Base-by-base conservation (phyloP, 2,113 vertebrate species). In the Epinephelus fuscoguttatus region DNA sequence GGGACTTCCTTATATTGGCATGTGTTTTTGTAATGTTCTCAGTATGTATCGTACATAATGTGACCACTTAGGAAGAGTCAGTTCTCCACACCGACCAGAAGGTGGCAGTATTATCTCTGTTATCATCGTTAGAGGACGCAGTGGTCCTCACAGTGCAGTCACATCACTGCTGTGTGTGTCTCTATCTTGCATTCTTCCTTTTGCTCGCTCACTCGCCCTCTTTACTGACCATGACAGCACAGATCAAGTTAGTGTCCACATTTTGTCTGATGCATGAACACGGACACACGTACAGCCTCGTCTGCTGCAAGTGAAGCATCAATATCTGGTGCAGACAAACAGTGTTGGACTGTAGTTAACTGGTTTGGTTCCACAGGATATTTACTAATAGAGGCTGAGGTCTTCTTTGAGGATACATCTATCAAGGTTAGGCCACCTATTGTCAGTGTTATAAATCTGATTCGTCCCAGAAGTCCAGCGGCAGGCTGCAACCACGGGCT, bases 61-160 rank as follows among this genome's bases (percentile, higher is more conserved):
- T 23, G 9, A 55, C n/a, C 33, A 37, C 37, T 49, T 10, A 23
- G 23, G 1, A 75, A 10, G 47, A 50, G 66, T 68, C 66, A 85
- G 67, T 89, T 76, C 82, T 12, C 1, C 9, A 52, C 3, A 55
- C 1, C 19, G 0, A 52, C 93, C 95, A 93, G 74, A 61, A 93
- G 95, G 88, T 94, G 95, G 93, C 94, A 90, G 92, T 92, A 89
- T 55, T 74, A 68, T 70, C 67, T 7, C 84, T 92, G 57, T 50
- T 88, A 68, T 85, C 15, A 77, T 64, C 14, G 3, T 19, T 42
- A 13, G 12, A 75, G 57, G 15, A 72, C 1, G 52, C 66, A 59
- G 33, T 50, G 70, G n/a, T 59, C 70, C 30, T 70, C 19, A n/a
- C 30, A 37, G 23, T 47, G 27, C 70, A 72, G 83, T 77, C 40